These are phyloP conservation scores for Thera britannica DNA, from an alignment of 2,888 invertebrate genomes.

Conservation along the genomic window DNA sequence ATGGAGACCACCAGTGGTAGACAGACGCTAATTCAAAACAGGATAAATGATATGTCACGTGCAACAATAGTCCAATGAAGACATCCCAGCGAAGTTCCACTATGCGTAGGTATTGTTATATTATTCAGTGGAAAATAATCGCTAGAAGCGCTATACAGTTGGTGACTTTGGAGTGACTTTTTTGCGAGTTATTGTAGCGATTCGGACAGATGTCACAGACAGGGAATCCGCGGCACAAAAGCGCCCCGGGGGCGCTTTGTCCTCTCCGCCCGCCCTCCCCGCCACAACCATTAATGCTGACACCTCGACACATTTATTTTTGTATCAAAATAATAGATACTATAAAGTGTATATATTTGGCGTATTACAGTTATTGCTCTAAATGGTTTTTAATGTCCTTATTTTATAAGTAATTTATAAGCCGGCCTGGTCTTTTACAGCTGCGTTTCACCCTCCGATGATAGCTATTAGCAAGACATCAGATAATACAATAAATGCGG, in stretches of 20 bases:
- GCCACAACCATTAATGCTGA: conserved; percentile 76
- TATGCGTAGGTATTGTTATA: conserved; percentile 59
- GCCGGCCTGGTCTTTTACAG: conserved; percentile 64
- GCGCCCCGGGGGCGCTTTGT: conserved; percentile 81
- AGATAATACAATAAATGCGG: conserved; percentile 69
- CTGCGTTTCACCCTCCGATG: conserved; percentile 75
- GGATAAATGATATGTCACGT: conserved; percentile 76
- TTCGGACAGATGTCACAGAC: conserved; percentile 83
- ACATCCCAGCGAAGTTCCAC: conserved; percentile 58
- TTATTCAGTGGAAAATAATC: conserved; percentile 73
- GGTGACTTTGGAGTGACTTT: conserved; percentile 76
- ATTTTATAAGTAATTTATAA: conserved; percentile 80
- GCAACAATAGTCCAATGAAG: conserved; percentile 76
- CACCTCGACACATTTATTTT: conserved; percentile 76
- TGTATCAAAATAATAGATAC: conserved; percentile 78
- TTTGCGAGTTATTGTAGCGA: conserved; percentile 82
- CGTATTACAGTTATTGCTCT: conserved; percentile 78
- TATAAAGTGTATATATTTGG: conserved; percentile 71
- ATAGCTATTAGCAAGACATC: conserved; percentile 77
- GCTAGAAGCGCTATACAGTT: conserved; percentile 68
- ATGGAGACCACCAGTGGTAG: conserved; percentile 70
- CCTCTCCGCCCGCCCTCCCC: conserved; percentile 68
- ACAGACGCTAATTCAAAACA: conserved; percentile 59
- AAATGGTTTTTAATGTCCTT: conserved; percentile 83
- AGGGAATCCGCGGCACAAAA: conserved; percentile 76